phyloP scores from a whole-genome alignment of 2,113 vertebrate genomes.

The Alces alces region DNA sequence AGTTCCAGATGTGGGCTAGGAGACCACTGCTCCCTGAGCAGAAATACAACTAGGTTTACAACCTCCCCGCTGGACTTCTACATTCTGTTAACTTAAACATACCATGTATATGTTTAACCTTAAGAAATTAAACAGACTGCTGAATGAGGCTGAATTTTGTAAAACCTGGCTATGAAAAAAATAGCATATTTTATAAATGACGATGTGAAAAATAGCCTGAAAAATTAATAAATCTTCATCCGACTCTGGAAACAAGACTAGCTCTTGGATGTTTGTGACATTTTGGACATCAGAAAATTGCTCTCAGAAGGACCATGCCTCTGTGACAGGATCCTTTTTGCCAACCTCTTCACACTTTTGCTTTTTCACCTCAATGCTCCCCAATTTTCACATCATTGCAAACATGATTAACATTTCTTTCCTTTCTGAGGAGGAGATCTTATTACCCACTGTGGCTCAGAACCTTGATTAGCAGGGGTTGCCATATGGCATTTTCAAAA shows the following conservation, averaged over 20 bases:
- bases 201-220: neutral
- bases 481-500: conserved; percentile 46
- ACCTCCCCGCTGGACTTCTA: accelerated
- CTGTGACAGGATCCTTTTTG: neutral
- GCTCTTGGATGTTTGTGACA: neutral
- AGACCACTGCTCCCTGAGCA: accelerated
- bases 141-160: neutral
- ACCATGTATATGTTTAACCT: neutral
- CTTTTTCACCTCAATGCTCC: neutral
- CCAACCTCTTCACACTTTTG: accelerated
- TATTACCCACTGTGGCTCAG: neutral
- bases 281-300: neutral
- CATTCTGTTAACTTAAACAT: neutral
- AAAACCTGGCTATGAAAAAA: neutral
- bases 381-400: neutral
- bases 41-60: too few relatives aligned
- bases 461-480: conserved; percentile 23
- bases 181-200: neutral
- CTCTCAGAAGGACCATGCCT: neutral
- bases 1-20: neutral
- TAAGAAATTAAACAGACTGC: neutral
- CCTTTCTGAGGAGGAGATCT: neutral
- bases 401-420: neutral
- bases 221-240: neutral
- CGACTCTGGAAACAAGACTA: too few relatives aligned